A percentile compares a stretch with the other conserved stretches of the same genome.
Evolutionary conservation across 1,140 invertebrate genomes (phyloP).

Genomic region (Homarus americanus): DNA sequence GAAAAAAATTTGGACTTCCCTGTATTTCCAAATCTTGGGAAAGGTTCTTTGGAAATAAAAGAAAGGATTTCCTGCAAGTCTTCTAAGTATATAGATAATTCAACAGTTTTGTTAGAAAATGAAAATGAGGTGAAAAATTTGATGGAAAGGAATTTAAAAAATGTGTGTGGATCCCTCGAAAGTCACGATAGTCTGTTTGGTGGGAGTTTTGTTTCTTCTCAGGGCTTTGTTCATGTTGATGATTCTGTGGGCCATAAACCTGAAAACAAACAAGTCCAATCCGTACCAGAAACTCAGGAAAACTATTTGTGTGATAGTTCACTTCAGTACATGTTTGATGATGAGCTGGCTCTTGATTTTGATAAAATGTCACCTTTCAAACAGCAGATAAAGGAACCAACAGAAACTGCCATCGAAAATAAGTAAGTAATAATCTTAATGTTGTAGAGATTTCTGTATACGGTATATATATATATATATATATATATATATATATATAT

Average conservation of each 20-base stretch:
- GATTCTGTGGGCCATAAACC: neutral
- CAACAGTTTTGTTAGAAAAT: neutral
- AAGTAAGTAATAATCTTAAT: neutral
- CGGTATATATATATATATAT: too few relatives aligned
- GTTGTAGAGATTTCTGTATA: too few relatives aligned
- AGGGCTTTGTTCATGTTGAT: neutral
- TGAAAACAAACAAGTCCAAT: neutral
- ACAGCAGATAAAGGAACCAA: neutral
- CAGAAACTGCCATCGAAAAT: neutral
- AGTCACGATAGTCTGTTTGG: neutral
- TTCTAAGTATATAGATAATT: neutral
- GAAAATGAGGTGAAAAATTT: neutral
- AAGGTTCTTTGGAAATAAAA: neutral
- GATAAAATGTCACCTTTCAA: constrained; percentile 66
- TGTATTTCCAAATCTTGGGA: neutral
- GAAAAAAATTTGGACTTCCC: neutral
- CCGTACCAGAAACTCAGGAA: neutral
- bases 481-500: too few relatives aligned
- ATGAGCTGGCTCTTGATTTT: constrained; percentile 37
- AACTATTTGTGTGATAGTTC: constrained; percentile 14
- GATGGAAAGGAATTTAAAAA: neutral
- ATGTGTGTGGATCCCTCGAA: neutral
- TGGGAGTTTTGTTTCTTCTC: neutral
- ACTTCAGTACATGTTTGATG: constrained; percentile 31
- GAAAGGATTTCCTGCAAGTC: neutral